Conservation (phyloP, 2,888 invertebrate genomes). For the Orthosia gothica region DNA sequence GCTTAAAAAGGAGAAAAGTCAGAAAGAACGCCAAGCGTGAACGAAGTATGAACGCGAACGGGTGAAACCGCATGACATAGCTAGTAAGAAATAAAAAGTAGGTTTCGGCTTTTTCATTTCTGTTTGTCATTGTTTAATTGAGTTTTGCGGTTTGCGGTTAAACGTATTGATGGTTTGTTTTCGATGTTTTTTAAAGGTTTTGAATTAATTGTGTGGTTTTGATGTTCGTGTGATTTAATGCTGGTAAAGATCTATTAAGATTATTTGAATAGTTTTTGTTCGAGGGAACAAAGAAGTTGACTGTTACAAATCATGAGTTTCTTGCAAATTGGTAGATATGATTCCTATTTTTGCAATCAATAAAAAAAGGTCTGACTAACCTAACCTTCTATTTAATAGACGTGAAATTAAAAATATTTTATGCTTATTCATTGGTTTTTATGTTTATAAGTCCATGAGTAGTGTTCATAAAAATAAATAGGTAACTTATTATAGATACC, state of each 20-base stretch:
- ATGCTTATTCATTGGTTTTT: background rate
- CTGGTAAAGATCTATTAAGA: background rate
- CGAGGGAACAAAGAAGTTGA: background rate
- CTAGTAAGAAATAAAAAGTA: background rate
- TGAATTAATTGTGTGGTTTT: conserved; percentile 21
- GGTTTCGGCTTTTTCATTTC: background rate
- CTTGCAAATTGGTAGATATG: background rate
- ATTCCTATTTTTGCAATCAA: background rate
- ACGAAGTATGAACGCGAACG: background rate
- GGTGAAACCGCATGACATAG: background rate
- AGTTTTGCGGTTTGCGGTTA: conserved; percentile 46
- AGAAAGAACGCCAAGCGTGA: background rate
- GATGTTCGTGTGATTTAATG: background rate
- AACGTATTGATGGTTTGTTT: conserved; percentile 1
- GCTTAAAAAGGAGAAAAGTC: background rate
- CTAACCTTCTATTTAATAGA: background rate
- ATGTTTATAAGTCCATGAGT: background rate
- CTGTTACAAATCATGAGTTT: background rate
- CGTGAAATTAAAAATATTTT: conserved; percentile 10
- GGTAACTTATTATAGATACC: too few species aligned
- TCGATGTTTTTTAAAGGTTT: conserved; percentile 17
- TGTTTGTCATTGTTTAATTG: conserved; percentile 51
- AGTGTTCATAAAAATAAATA: too few species aligned
- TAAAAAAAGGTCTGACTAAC: background rate
- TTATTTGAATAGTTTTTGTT: background rate